These are phyloP conservation scores for Perdita meconis DNA, from an alignment of 2,888 invertebrate genomes.

Conservation along the genomic window DNA sequence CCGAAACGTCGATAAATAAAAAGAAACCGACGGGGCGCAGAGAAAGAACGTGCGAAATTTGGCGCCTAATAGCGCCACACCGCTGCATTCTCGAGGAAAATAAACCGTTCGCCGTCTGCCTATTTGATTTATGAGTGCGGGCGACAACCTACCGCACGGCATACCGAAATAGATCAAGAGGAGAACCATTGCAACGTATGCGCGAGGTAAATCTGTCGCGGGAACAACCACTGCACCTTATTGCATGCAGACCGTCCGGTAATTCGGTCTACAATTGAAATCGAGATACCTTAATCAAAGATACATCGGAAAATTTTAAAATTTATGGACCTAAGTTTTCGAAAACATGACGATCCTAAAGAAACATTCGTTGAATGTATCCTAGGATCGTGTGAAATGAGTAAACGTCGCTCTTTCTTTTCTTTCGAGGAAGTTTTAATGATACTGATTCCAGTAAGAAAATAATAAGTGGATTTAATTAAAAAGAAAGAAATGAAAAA, in stretches of 20 bases:
- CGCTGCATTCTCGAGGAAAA: slow-evolving; percentile 62
- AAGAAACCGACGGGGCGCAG: slow-evolving; percentile 32
- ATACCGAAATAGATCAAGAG: slow-evolving; percentile 78
- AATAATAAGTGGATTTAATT: too few species aligned
- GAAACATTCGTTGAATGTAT: too few species aligned
- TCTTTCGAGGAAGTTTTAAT: too few species aligned
- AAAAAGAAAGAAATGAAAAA: too few species aligned
- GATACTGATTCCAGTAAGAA: too few species aligned
- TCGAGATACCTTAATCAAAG: not conserved
- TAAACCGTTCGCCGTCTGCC: slow-evolving; percentile 64
- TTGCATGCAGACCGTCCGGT: slow-evolving; percentile 35
- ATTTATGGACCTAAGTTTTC: too few species aligned
- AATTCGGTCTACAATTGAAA: not conserved
- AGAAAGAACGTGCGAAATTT: slow-evolving; percentile 62
- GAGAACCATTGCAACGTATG: slow-evolving; percentile 61
- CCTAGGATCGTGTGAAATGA: too few species aligned
- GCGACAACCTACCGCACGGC: slow-evolving; percentile 81
- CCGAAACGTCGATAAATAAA: slow-evolving; percentile 8
- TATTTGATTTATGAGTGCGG: slow-evolving; percentile 80
- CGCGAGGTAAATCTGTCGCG: slow-evolving; percentile 59
- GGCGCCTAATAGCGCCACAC: slow-evolving; percentile 63
- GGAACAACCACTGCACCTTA: slow-evolving; percentile 61
- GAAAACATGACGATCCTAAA: too few species aligned
- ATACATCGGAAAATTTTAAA: not conserved
- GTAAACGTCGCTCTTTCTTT: too few species aligned